phyloP scores from a whole-genome alignment of 2,113 vertebrate species.

The Gymnobelideus leadbeateri region DNA sequence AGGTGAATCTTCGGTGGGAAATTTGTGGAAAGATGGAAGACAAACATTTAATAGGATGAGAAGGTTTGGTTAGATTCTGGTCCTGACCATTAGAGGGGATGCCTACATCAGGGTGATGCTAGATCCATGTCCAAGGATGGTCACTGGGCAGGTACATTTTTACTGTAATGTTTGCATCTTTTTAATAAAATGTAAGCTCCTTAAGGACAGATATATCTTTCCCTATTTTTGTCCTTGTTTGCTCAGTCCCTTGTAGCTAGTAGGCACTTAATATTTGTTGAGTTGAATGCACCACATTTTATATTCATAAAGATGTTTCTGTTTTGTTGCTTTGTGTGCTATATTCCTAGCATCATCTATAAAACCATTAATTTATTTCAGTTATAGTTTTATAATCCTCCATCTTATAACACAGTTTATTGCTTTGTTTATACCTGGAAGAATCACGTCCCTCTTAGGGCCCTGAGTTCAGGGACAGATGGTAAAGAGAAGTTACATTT shows the following conservation, averaged over 20 bases:
- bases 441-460: not conserved
- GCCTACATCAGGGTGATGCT: not conserved
- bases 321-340: conserved; percentile 11
- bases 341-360: conserved; percentile 8
- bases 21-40: not conserved
- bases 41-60: not conserved
- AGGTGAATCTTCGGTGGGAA: not conserved
- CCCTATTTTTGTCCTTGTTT: not conserved
- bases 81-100: not conserved
- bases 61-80: not conserved
- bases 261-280: not conserved
- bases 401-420: not conserved
- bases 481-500: conserved; percentile 14
- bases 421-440: not conserved
- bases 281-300: not conserved
- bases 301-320: not conserved
- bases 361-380: conserved; percentile 18
- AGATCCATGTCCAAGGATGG: not conserved
- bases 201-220: not conserved
- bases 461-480: not conserved
- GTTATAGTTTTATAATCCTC: conserved; percentile 4
- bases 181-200: not conserved
- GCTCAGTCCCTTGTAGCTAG: not conserved
- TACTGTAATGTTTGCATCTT: not conserved
- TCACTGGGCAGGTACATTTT: not conserved